A percentile compares a stretch with the other conserved stretches of the same genome.
Evolutionary conservation across 2,888 invertebrate species (phyloP).

Genomic region (Odontomyia ornata): DNA sequence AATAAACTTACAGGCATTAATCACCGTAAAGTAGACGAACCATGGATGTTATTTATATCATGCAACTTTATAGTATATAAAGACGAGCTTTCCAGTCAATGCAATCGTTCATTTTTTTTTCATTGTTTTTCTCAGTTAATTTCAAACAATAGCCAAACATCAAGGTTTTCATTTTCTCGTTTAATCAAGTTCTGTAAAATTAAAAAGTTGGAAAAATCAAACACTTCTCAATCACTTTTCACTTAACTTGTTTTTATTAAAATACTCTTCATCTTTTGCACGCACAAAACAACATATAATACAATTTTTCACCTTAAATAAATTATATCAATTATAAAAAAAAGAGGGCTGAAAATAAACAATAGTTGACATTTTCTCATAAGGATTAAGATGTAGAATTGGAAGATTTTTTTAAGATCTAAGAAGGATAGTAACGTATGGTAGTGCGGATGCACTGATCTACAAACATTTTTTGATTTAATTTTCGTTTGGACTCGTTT

Average conservation of each 20-base stretch:
- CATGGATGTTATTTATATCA: too few relatives aligned
- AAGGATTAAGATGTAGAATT: not conserved
- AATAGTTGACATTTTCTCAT: not conserved
- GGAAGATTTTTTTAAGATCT: not conserved
- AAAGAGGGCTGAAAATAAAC: constrained; percentile 1
- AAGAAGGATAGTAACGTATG: not conserved
- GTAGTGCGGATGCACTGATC: not conserved
- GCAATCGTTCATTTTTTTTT: too few relatives aligned
- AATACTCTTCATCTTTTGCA: constrained; percentile 31
- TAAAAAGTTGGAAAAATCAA: too few relatives aligned
- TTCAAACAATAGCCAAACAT: too few relatives aligned
- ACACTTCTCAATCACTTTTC: not conserved
- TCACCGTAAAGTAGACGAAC: too few relatives aligned
- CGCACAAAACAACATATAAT: constrained; percentile 36
- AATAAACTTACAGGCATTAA: too few relatives aligned
- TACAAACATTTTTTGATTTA: constrained; percentile 16
- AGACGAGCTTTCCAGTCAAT: too few relatives aligned
- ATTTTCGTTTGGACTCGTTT: constrained; percentile 12
- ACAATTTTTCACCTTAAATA: constrained; percentile 35
- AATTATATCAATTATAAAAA: constrained; percentile 35
- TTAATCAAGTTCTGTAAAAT: too few relatives aligned
- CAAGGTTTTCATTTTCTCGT: too few relatives aligned
- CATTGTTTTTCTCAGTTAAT: too few relatives aligned
- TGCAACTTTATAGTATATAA: too few relatives aligned
- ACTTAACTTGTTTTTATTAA: constrained; percentile 34